Evolutionary conservation across 2,888 invertebrate species (phyloP), one percentile per base, ranked within the genome.

Genomic region (Drosophila leonis): DNA sequence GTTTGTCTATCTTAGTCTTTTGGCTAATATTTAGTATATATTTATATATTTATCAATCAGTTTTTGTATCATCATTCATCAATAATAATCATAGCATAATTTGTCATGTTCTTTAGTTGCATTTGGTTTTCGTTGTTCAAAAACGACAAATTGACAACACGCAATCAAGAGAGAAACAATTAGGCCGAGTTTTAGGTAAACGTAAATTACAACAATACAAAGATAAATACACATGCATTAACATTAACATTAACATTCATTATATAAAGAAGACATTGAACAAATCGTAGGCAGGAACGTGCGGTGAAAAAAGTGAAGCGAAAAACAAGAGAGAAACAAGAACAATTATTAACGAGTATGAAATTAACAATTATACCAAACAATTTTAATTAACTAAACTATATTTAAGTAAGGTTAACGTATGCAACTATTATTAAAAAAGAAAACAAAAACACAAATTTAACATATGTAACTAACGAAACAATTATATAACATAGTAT

Each of bases 281-380:
- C 90, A 92, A 92, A 92, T 89, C 92, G 91, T 92, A 92, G 93
- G 92, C 92, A 93, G 92, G 93, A 92, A 92, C 92, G 92, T 92
- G 92, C 92, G 93, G 92, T 91, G 92, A 90, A 90, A 88, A 88
- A 87, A 74, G 51, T 20, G 63, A 66, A 61, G 42, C 15, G 54
- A 52, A 55, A 55, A 57, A 55, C 51, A n/a, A n/a, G 49, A 52
- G 65, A 56, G 67, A 56, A 69, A 86, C 66, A 66, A 80, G 56
- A 78, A 78, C 81, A 78, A 78, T 78, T 78, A 78, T 63, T 62
- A 74, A 67, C 80, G 86, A 83, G 83, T 83, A 80, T 85, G 67
- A 85, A 60, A 67, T 62, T 66, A 80, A 78, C 65, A 86, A 84
- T 80, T 86, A 84, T 83, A 88, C 83, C 70, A 82, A 88, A 88